phyloP scores from a whole-genome alignment of 2,888 invertebrate genomes.

The Anarsia innoxiella region DNA sequence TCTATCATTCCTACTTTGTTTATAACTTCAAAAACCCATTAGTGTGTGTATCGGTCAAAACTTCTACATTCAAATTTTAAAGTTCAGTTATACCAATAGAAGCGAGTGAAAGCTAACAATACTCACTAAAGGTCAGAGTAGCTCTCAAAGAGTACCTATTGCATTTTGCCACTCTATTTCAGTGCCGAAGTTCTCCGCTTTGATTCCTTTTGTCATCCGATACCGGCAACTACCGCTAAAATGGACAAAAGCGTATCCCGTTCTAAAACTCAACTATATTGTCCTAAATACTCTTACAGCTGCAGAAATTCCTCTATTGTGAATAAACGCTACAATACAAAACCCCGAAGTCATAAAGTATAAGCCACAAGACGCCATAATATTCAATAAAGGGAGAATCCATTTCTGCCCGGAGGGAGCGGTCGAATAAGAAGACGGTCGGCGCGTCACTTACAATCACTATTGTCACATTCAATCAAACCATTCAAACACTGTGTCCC shows the following conservation, averaged over 20 bases:
- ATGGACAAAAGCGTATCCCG: neutral
- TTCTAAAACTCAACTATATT: too few relatives aligned
- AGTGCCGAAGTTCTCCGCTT: too few relatives aligned
- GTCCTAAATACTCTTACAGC: neutral
- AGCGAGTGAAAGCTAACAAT: too few relatives aligned
- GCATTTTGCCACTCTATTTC: too few relatives aligned
- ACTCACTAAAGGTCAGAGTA: too few relatives aligned
- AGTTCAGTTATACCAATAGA: too few relatives aligned
- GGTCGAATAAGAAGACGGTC: conserved; percentile 24
- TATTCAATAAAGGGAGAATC: conserved; percentile 36
- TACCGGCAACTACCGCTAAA: neutral
- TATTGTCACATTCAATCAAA: conserved; percentile 72
- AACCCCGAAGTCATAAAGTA: conserved; percentile 26
- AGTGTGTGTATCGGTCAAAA: too few relatives aligned
- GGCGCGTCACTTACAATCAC: conserved; percentile 54
- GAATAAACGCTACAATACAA: conserved; percentile 22
- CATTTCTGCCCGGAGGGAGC: conserved; percentile 35
- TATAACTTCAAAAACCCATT: too few relatives aligned
- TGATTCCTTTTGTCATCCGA: neutral
- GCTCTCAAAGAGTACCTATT: too few relatives aligned
- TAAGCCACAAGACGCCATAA: conserved; percentile 30
- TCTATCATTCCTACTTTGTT: too few relatives aligned
- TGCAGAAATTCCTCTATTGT: conserved; percentile 19
- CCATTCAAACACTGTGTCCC: conserved; percentile 54
- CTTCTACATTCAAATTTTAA: too few relatives aligned